Base-by-base conservation (phyloP, 2,113 vertebrate genomes). In the Seriola aureovittata region DNA sequence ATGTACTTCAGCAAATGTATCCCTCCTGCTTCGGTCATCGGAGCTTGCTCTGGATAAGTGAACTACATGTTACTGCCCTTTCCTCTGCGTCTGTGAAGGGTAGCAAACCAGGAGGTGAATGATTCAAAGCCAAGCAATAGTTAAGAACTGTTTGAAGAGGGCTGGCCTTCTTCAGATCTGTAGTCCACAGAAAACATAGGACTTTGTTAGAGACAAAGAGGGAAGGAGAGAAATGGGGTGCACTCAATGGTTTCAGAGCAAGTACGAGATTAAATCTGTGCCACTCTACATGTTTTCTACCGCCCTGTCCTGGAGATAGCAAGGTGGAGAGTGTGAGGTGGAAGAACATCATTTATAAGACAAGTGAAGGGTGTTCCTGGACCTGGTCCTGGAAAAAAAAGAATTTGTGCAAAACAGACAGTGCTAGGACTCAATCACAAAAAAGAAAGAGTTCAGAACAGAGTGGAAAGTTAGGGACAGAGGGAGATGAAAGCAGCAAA, bases 221-320 rank as follows among this genome's bases (percentile, higher is more conserved):
- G 25, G 38, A 63, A 12, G 25, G 11, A 55, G 38, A 25, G 34
- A 36, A 55, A 66, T 52, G 34, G 29, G 62, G n/a, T 13, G 58
- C 32, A 70, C 23, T 62, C n/a, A 12, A 1, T 58, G 54, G 68
- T 80, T 80, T 73, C 80, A 71, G 29, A 75, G 66, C 52, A 38
- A 65, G 62, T 0, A 25, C 44, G 19, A 74, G 76, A 80, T 85
- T 84, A 87, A 48, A 84, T 81, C 71, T 64, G 58, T 71, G 65
- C 69, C 69, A 65, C 44, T 71, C 52, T 69, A 8, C 25, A 1
- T 71, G 77, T 79, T 79, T 72, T 73, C 68, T 25, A 4, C 62
- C 17, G 16, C 8, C 59, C 54, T 25, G 65, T 67, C 59, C 65
- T 67, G 75, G 36, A 71, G 68, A 32, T 17, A 11, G 62, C 38